Evolutionary conservation across 2,113 vertebrate species (phyloP).

Genomic region (Rutilus rutilus): DNA sequence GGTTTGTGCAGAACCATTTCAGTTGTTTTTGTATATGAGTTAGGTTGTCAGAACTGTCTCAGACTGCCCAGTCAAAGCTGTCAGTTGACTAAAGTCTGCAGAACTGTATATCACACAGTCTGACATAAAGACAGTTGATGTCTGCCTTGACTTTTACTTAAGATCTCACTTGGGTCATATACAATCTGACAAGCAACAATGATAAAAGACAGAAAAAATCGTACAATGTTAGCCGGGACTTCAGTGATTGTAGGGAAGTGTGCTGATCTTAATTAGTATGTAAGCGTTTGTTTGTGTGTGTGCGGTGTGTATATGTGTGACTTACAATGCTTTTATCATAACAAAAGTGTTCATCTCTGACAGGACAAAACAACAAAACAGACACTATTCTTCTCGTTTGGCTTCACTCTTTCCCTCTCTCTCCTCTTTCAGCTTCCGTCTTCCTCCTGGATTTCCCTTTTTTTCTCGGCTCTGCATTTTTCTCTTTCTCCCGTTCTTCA

Average conservation of each 20-base stretch:
- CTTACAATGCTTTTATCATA: conserved; percentile 35
- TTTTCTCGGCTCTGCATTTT: conserved; percentile 18
- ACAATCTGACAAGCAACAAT: not conserved
- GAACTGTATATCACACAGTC: not conserved
- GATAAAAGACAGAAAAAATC: not conserved
- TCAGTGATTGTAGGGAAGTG: not conserved
- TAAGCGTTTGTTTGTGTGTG: conserved; percentile 1
- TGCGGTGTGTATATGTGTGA: not conserved
- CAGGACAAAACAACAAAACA: conserved; percentile 27
- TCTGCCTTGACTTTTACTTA: conserved; percentile 7
- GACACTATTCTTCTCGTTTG: conserved; percentile 18
- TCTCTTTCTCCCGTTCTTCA: conserved; percentile 37
- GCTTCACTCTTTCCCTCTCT: conserved; percentile 7
- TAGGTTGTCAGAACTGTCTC: not conserved
- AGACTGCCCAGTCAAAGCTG: conserved; percentile 3
- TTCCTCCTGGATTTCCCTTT: not conserved
- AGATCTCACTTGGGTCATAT: conserved; percentile 4
- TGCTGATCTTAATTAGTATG: not conserved
- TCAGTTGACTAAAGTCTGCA: not conserved
- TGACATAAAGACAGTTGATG: conserved; percentile 11
- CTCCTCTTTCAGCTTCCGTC: conserved; percentile 21
- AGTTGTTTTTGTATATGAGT: not conserved
- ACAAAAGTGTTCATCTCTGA: conserved; percentile 36
- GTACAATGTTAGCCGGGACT: not conserved
- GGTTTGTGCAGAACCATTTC: not conserved